A percentile compares a stretch with the other conserved stretches of the same genome.
These are phyloP conservation scores for Ahaetulla prasina DNA, from an alignment of 2,113 vertebrate species.

Conservation along the genomic window DNA sequence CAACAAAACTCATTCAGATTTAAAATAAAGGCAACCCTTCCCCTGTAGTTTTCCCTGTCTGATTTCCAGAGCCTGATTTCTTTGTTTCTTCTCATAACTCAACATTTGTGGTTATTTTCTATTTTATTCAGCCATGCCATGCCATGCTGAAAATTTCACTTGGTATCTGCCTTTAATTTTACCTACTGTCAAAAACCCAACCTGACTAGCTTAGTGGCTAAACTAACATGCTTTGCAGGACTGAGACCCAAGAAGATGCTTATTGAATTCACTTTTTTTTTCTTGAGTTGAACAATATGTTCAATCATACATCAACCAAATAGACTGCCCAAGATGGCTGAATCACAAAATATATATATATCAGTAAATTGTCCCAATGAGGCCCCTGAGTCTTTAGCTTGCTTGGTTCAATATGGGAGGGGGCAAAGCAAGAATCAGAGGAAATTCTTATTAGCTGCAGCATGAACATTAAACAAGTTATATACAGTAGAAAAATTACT, in stretches of 20 bases:
- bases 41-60: neutral
- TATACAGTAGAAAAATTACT: neutral
- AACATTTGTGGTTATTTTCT: neutral
- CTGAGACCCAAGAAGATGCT: neutral
- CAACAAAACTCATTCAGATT: no score
- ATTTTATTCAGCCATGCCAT: neutral
- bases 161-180: neutral
- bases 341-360: neutral
- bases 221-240: neutral
- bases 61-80: neutral
- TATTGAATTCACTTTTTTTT: neutral
- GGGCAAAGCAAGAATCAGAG: neutral
- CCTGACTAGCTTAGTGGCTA: neutral
- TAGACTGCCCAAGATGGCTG: neutral
- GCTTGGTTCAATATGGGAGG: neutral
- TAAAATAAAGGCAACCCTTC: neutral
- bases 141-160: neutral
- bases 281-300: neutral
- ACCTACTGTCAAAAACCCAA: neutral
- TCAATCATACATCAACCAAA: neutral
- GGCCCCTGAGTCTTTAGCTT: neutral
- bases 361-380: neutral
- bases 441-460: neutral
- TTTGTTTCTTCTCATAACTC: neutral
- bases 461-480: neutral